These are phyloP conservation scores for Toxostoma redivivum DNA, from an alignment of 2,113 vertebrate genomes.

Conservation along the genomic window DNA sequence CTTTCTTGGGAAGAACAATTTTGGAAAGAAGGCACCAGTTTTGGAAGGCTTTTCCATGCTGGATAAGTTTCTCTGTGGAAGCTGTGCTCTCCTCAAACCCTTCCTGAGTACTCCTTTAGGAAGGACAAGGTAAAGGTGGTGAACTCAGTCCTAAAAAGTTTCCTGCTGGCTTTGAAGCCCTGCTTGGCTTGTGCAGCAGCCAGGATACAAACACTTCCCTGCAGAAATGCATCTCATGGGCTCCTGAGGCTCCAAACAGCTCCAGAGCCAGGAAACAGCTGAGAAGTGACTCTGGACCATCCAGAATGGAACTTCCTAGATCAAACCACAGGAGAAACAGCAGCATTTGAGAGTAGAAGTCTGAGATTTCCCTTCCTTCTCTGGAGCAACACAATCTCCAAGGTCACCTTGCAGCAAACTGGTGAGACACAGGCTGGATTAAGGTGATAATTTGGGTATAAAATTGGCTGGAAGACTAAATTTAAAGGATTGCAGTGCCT, in stretches of 20 bases:
- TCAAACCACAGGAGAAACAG: neutral
- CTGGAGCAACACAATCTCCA: neutral
- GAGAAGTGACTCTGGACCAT: neutral
- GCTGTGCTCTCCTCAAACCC: neutral
- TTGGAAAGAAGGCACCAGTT: neutral
- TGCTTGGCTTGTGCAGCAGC: neutral
- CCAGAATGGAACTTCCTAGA: neutral
- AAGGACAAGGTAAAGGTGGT: neutral
- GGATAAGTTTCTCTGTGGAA: neutral
- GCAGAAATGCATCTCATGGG: neutral
- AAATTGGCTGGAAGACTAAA: neutral
- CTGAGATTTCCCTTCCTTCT: neutral
- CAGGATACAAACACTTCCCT: too few relatives aligned
- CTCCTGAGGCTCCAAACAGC: neutral
- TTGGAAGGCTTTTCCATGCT: neutral
- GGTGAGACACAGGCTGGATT: neutral
- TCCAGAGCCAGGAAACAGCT: neutral
- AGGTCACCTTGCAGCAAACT: neutral
- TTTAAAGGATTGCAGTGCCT: neutral
- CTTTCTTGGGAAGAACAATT: neutral
- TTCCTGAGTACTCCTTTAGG: neutral
- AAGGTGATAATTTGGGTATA: neutral
- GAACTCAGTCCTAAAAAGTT: neutral
- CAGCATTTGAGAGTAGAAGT: neutral
- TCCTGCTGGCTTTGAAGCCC: neutral